Base-by-base conservation (phyloP, 2,888 invertebrate species). In the Eilema griseolum region DNA sequence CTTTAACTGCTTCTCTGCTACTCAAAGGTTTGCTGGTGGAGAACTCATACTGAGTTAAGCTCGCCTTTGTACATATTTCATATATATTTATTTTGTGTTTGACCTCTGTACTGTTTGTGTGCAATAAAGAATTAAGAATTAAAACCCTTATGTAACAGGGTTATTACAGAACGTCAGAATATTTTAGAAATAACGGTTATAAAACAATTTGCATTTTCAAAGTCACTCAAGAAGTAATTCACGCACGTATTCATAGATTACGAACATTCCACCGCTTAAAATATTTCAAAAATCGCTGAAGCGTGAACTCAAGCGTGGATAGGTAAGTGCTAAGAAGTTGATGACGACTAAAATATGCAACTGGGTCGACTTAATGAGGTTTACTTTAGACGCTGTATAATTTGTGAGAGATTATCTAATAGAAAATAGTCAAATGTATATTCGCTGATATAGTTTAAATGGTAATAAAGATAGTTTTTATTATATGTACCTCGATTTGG, bases 261-360 rank as follows among this genome's bases (percentile, higher is more conserved):
- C 61, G 46, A 20, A 23, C 24, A 62, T 33, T 67, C 67, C 61
- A 31, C 24, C 11, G 61, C 33, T 52, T 62, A 37, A 24, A 61
- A 62, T 28, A 62, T 68, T 62, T 41, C 57, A 33, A n/a, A 26
- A 65, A n/a, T 23, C 52, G 33, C 46, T 31, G 24, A 60, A 66
- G 68, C 14, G 28, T 62, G 66, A 71, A 67, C 65, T 66, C 24
- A 62, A 74, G 64, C 28, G 52, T 26, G 52, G 20, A 16, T 63
- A 59, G 63, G 31, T 70, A 68, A 61, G 56, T 59, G 28, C 23
- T 63, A 56, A 69, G 33, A 64, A 67, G 41, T 61, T 69, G 72
- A 72, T 71, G 72, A 77, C 63, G 46, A 23, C 24, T 66, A 52
- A 78, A 67, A 70, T 78, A 73, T 73, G 76, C 62, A 75, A 72